Conservation (phyloP, 2,113 vertebrate species). For the Gallinago paraguaiae region DNA sequence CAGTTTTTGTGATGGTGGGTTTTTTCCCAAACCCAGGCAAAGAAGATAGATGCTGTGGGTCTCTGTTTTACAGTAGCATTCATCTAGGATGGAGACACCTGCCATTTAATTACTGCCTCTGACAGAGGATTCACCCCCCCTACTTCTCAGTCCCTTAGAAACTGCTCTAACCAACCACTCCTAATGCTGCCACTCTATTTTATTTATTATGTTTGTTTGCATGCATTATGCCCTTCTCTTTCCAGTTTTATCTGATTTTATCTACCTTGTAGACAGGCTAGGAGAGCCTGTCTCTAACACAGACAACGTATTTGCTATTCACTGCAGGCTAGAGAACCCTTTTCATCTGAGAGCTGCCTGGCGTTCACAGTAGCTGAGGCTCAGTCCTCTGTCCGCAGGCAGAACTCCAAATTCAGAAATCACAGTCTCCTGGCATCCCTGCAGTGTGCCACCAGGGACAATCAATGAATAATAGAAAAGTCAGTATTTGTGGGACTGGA, state of each 20-base stretch:
- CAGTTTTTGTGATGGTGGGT: not conserved
- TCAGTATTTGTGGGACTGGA: not conserved
- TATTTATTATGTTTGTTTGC: not conserved
- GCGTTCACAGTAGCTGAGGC: not conserved
- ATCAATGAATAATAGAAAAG: not conserved
- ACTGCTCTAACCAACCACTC: not conserved
- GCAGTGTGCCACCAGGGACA: not conserved
- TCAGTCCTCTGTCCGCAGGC: not conserved
- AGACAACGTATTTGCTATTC: not conserved
- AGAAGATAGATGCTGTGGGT: not conserved
- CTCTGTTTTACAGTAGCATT: not conserved
- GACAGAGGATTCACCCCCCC: not conserved
- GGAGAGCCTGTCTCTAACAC: not conserved
- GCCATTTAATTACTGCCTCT: not conserved
- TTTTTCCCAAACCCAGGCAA: not conserved
- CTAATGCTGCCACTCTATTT: not conserved
- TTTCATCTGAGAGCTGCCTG: not conserved
- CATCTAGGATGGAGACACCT: not conserved
- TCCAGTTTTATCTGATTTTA: not conserved
- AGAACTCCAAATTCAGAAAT: slow-evolving; percentile 8
- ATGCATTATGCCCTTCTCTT: not conserved
- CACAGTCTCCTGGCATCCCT: not conserved
- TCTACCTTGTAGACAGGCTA: not conserved
- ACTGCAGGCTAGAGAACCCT: not conserved
- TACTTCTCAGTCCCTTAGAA: not conserved